Conservation (phyloP, 2,797 vertebrate genomes). For the Scolopax rusticola region DNA sequence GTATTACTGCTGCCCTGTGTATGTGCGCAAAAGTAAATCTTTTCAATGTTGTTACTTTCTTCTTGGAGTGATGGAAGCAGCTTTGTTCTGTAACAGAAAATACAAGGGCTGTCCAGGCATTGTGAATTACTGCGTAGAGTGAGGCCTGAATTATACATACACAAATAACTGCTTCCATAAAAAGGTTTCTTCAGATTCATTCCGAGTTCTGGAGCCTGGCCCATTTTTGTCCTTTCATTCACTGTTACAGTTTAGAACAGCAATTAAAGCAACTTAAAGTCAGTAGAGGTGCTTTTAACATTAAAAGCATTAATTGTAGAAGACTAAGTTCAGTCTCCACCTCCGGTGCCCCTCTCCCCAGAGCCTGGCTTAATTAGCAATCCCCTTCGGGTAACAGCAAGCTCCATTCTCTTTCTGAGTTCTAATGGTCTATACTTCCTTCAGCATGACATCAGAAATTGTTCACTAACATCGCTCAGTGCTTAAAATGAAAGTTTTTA, state of each 20-base stretch:
- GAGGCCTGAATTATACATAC: slow-evolving; percentile 53
- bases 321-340: neutral
- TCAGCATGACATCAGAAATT: neutral
- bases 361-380: slow-evolving; percentile 31
- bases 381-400: neutral
- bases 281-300: neutral
- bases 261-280: slow-evolving; percentile 25
- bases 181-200: slow-evolving; percentile 5
- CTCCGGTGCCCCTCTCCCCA: neutral
- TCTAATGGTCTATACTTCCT: neutral
- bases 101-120: neutral
- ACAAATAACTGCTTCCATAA: slow-evolving; percentile 28
- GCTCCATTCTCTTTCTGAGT: neutral
- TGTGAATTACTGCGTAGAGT: slow-evolving; percentile 19
- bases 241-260: slow-evolving; percentile 30
- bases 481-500: slow-evolving; percentile 16
- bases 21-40: neutral
- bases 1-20: neutral
- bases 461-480: neutral
- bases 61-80: slow-evolving; percentile 1
- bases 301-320: slow-evolving; percentile 31
- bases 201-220: slow-evolving; percentile 9
- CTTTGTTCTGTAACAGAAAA: slow-evolving; percentile 18
- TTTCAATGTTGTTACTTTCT: neutral
- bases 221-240: slow-evolving; percentile 26